Base-by-base conservation (phyloP, 2,888 invertebrate genomes). In the Bugulina stolonifera region DNA sequence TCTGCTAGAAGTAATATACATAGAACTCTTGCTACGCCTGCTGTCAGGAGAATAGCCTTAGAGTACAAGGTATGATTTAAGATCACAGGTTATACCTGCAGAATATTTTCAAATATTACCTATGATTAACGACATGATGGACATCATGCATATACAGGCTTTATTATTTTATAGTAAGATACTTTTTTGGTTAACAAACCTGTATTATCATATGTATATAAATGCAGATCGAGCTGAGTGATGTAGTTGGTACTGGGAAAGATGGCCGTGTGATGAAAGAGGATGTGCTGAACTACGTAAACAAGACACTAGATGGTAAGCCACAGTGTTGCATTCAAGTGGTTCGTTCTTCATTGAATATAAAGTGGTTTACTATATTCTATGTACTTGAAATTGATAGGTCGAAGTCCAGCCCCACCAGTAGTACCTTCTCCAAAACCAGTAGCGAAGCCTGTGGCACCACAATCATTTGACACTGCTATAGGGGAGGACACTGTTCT, bases 241-340 rank as follows among this genome's bases (percentile, higher is more conserved):
- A 89, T 74, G 78, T 85, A 1, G 55, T 69, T 5, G 83, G 82
- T 2, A 80, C 82, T 22, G 99, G 99, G 1, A 93, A 89, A 86
- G 90, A 91, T 80, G 94, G 94, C 0, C 88, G 99, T 77, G 89
- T 99, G 29, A 87, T 98, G 69, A 99, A 99, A 85, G 98, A 99
- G 84, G 99, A 99, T 85, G 87, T 99, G 74, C 84, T 97, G 55
- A 86, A 87, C 72, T 89, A 89, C 81, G 82, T 93, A 14, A 83
- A 80, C 70, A 64, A 76, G 74, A 32, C 64, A 2, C 27, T 64
- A 5, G 32, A 3, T 25, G 64, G 64, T 64, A 32, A 64, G 5
- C 43, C n/a, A n/a, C n/a, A n/a, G n/a, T n/a, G n/a, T n/a, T n/a
- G n/a, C n/a, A n/a, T n/a, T n/a, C n/a, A n/a, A n/a, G n/a, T n/a